Base-by-base conservation (phyloP, 2,113 vertebrate genomes). In the Myiozetetes cayanensis region DNA sequence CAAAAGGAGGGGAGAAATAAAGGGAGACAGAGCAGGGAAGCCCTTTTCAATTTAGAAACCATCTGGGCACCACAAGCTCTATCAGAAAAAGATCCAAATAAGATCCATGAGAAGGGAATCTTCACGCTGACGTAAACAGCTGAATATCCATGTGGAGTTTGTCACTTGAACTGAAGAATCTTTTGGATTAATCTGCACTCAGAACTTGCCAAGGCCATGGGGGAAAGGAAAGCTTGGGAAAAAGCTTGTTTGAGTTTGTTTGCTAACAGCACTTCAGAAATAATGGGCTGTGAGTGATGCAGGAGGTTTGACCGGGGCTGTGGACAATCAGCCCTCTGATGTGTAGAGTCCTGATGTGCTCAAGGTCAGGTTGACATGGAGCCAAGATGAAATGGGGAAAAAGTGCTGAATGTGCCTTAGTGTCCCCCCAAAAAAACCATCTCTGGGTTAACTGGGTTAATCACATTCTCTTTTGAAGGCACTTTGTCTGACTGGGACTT, bases 181-280 rank as follows among this genome's bases (percentile, higher is more conserved):
- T 83, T 67, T 76, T 10, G 6, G 68, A 52, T 63, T n/a, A 22
- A 59, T 92, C 68, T 41, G 68, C 74, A 30, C 49, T 39, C 84
- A 9, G 44, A 78, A 81, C 71, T 76, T 81, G 72, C 89, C 79
- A 86, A 90, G 93, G 63, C 41, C 79, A 46, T 4, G 70, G 72
- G 82, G 78, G 89, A 96, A 94, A 95, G 94, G 62, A 63, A 66
- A 73, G 83, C 75, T 87, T 93, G 83, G 66, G 92, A 70, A 75
- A 92, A 65, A 78, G 56, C 73, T 22, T 77, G 71, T 87, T 91
- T 95, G 86, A 74, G 35, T 90, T 96, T 83, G 7, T 65, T 65
- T 56, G 76, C 75, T 88, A 78, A 24, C 50, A 95, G 47, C 65
- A 84, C 77, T 94, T 90, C 73, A 85, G 83, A 90, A 93, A 92